A percentile compares a stretch with the other conserved stretches of the same genome.
Conservation (phyloP, 2,113 vertebrate species). For the Anoplopoma fimbria region DNA sequence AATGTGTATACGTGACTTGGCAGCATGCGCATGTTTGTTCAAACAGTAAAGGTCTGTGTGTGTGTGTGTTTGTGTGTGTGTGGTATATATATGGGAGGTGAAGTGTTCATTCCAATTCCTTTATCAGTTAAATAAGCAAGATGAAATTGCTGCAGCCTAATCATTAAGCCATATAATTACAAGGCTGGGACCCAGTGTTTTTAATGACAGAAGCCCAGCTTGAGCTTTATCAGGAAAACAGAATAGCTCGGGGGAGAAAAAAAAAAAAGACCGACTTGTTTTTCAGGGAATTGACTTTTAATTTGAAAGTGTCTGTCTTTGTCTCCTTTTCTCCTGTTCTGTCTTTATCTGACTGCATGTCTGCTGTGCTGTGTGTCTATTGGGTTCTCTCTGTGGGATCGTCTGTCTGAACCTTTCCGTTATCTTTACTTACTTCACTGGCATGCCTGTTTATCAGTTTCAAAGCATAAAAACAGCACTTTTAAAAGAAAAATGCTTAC, state of each 20-base stretch:
- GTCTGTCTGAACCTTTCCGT: not conserved
- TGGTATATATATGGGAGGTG: slow-evolving; percentile 12
- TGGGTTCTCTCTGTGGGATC: not conserved
- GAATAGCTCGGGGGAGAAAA: not conserved
- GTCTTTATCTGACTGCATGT: not conserved
- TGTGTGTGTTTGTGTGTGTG: not conserved
- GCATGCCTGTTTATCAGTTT: not conserved
- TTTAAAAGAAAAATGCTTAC: not conserved
- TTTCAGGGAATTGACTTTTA: slow-evolving; percentile 25
- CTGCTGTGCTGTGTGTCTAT: not conserved
- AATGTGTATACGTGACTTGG: not conserved
- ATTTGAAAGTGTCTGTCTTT: slow-evolving; percentile 8
- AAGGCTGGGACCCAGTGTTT: slow-evolving; percentile 4
- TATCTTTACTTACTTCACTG: not conserved
- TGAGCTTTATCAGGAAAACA: slow-evolving; percentile 21
- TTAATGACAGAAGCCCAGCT: slow-evolving; percentile 32
- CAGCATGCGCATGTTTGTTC: not conserved
- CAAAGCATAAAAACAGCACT: not conserved
- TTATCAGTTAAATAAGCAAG: slow-evolving; percentile 35
- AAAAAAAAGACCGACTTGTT: not conserved
- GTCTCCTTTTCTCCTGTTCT: not conserved
- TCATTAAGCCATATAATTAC: slow-evolving; percentile 52
- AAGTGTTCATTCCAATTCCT: slow-evolving; percentile 29
- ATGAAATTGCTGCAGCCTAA: slow-evolving; percentile 33
- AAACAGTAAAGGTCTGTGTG: not conserved